A percentile compares a stretch with the other conserved stretches of the same genome.
phyloP scores from a whole-genome alignment of 2,113 vertebrate species.

The Chunga burmeisteri region DNA sequence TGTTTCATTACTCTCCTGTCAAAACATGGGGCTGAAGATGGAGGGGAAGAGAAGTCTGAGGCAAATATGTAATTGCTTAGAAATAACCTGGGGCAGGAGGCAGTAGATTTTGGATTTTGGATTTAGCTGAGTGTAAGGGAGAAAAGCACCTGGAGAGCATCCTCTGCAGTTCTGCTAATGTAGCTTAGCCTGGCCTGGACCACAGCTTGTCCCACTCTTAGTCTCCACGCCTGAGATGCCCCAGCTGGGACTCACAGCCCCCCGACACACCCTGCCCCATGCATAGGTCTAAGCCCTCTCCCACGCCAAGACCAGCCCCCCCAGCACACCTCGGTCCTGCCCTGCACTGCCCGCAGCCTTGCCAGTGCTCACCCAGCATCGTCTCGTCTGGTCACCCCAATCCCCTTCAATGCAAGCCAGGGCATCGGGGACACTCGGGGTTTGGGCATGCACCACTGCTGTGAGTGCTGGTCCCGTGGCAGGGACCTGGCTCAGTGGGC shows the following conservation, averaged over 20 bases:
- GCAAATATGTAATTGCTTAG: background rate
- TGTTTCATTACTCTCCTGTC: background rate
- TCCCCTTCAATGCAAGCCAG: background rate
- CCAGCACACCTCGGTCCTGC: background rate
- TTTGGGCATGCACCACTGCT: background rate
- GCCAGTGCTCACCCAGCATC: rapidly evolving
- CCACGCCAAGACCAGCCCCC: rapidly evolving
- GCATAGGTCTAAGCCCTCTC: background rate
- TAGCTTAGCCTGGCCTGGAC: background rate
- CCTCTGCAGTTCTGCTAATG: background rate
- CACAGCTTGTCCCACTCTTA: background rate
- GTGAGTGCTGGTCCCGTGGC: background rate
- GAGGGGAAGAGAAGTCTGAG: background rate
- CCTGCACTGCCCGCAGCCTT: background rate
- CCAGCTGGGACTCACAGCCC: background rate
- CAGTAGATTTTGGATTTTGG: background rate
- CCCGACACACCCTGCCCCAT: rapidly evolving
- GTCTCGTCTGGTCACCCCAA: background rate
- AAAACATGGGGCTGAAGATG: background rate
- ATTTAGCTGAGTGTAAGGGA: background rate
- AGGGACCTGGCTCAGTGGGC: background rate
- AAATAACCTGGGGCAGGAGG: background rate
- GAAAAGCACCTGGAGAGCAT: background rate
- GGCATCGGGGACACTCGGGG: background rate
- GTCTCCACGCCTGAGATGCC: background rate